A percentile compares a stretch with the other conserved stretches of the same genome.
Conservation (phyloP, 2,797 vertebrate genomes). For the Naso thynnoides region DNA sequence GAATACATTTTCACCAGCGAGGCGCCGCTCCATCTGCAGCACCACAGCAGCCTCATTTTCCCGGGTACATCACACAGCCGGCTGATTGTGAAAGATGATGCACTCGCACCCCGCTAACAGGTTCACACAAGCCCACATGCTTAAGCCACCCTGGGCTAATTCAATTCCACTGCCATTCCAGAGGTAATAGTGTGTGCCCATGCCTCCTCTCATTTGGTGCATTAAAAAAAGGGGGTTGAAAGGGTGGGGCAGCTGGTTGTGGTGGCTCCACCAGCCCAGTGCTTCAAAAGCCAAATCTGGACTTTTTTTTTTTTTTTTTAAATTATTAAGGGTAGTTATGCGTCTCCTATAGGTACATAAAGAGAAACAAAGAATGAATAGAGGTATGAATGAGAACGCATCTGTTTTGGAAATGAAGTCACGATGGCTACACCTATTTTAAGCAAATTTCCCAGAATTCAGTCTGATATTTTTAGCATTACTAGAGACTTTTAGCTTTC, state of each 20-base stretch:
- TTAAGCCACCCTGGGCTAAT: conserved; percentile 79
- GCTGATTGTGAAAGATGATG: conserved; percentile 80
- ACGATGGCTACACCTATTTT: neutral
- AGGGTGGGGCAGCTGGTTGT: conserved; percentile 17
- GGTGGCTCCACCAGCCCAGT: conserved; percentile 7
- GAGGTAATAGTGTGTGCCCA: conserved; percentile 66
- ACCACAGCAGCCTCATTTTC: conserved; percentile 65
- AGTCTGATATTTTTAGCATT: neutral
- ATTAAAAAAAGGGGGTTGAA: conserved; percentile 35
- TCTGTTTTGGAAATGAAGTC: neutral
- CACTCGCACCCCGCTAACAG: conserved; percentile 76
- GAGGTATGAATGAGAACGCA: neutral
- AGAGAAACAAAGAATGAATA: neutral
- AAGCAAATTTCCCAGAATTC: neutral
- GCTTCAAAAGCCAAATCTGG: conserved; percentile 27
- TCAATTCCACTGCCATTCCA: conserved; percentile 69
- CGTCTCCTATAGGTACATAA: neutral
- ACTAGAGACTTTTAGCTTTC: neutral
- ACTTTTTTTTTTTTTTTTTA: conserved; percentile 6
- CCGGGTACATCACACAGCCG: conserved; percentile 68
- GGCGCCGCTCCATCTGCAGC: conserved; percentile 72
- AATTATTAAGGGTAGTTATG: neutral
- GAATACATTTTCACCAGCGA: conserved; percentile 66
- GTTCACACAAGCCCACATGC: conserved; percentile 79
- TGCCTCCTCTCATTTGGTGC: conserved; percentile 43